Percentiles rank a stretch among this genome's conserved stretches.
phyloP scores from a whole-genome alignment of 2,888 invertebrate genomes.

The Ectemnius lituratus region DNA sequence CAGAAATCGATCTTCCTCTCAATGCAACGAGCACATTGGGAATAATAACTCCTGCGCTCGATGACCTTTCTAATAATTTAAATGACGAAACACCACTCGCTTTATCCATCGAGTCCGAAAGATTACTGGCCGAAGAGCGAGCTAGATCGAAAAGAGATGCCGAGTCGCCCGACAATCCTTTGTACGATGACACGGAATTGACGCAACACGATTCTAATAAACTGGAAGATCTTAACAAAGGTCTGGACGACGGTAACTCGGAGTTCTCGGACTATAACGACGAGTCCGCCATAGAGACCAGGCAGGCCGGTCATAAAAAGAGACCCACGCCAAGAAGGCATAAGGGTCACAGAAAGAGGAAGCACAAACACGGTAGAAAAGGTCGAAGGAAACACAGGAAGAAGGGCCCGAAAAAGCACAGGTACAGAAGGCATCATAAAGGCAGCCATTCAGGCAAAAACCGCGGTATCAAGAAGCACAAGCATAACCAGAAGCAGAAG shows the following conservation, averaged over 20 bases:
- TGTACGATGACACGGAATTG: too few relatives aligned
- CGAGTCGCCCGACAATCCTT: too few relatives aligned
- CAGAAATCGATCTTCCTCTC: background rate
- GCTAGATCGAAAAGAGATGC: too few relatives aligned
- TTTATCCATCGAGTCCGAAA: too few relatives aligned
- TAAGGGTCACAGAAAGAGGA: constrained; percentile 9
- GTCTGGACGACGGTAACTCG: too few relatives aligned
- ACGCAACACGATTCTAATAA: too few relatives aligned
- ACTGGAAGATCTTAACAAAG: too few relatives aligned
- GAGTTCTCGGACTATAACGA: background rate
- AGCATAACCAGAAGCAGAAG: constrained; percentile 11
- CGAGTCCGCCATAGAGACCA: background rate
- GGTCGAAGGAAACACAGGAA: background rate
- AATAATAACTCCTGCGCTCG: background rate
- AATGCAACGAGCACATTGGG: background rate
- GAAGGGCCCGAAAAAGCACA: constrained; percentile 11
- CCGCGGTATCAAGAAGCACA: constrained; percentile 10
- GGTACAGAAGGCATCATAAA: constrained; percentile 38
- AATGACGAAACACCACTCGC: too few relatives aligned
- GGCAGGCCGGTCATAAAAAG: constrained; percentile 2
- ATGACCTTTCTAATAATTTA: background rate
- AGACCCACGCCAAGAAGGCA: constrained; percentile 15
- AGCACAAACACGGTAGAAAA: background rate
- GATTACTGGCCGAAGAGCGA: too few relatives aligned
- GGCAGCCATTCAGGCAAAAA: constrained; percentile 28